Base-by-base conservation (phyloP, 2,797 vertebrate species). In the Pelobates cultripes region DNA sequence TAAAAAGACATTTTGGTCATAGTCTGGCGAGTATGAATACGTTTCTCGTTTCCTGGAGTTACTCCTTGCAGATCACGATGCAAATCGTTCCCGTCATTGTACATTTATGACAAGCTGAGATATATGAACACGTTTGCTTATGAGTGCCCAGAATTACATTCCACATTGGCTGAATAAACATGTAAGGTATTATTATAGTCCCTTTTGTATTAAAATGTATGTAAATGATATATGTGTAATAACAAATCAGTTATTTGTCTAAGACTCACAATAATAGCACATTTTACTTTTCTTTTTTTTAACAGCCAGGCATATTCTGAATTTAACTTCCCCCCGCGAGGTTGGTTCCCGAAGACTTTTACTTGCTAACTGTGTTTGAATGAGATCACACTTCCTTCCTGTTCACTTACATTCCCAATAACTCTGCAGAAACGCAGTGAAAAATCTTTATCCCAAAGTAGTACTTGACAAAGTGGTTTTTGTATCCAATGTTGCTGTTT, bases 371-470 rank as follows among this genome's bases (percentile, higher is more conserved):
- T 40, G 45, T 71, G 43, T 74, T 69, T 74, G 64, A 74, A 70
- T 78, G 70, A 83, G 53, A 64, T 78, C 70, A 78, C 61, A 57
- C 81, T 78, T 83, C 81, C 81, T 83, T 83, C 81, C 81, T 83
- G 81, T 55, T 69, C 63, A 63, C 43, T 61, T 75, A 45, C 70
- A 45, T 73, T 69, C 70, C 60, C 60, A 66, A 45, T 53, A 41
- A 51, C 47, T 55, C 70, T 28, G 53, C 17, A 71, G 57, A 12
- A 60, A 63, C 40, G 28, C 61, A 2, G 61, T 64, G 17, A 41
- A 40, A 15, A 69, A 17, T 47, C 41, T 74, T 9, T 43, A 45
- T 69, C 57, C 3, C 41, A 68, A 74, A 68, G 7, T 15, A 67
- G n/a, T 10, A 10, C 57, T 60, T 60, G 14, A 14, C 57, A 60